These are phyloP conservation scores for Enteromius fasciolatus DNA, from an alignment of 2,797 vertebrate genomes.

Conservation along the genomic window DNA sequence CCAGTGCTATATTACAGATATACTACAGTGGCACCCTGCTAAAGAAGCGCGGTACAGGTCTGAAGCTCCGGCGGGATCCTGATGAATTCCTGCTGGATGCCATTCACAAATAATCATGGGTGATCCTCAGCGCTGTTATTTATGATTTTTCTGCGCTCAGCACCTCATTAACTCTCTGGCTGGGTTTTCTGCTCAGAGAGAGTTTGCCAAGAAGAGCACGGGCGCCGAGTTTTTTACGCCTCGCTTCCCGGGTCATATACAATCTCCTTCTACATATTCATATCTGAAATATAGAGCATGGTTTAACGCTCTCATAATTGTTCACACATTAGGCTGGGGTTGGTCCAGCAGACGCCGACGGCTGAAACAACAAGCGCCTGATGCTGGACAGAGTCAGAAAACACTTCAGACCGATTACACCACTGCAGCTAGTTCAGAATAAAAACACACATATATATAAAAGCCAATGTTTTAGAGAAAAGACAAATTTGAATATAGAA, in stretches of 20 bases:
- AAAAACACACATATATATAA: no score
- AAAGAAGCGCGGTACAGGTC: not conserved
- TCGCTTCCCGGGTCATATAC: slow-evolving; percentile 65
- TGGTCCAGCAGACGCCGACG: not conserved
- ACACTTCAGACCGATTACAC: not conserved
- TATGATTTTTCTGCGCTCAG: slow-evolving; percentile 63
- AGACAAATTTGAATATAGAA: not conserved
- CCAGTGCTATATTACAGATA: not conserved
- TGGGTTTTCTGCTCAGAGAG: slow-evolving; percentile 45
- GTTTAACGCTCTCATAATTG: slow-evolving; percentile 44
- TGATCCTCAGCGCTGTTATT: slow-evolving; percentile 40
- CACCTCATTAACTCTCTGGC: slow-evolving; percentile 80
- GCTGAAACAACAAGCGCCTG: not conserved
- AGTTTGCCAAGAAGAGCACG: slow-evolving; percentile 69
- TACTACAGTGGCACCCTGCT: not conserved
- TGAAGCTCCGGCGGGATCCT: not conserved
- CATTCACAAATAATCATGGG: slow-evolving; percentile 22
- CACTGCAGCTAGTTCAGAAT: no score
- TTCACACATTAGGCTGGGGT: slow-evolving; percentile 29
- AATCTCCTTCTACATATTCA: slow-evolving; percentile 68
- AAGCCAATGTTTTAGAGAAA: not conserved
- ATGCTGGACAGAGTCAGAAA: not conserved
- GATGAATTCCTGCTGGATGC: slow-evolving; percentile 32
- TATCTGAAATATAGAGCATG: slow-evolving; percentile 59
- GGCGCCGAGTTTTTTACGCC: slow-evolving; percentile 66